Conservation (phyloP, 2,888 invertebrate species). For the Cheilosia soror region DNA sequence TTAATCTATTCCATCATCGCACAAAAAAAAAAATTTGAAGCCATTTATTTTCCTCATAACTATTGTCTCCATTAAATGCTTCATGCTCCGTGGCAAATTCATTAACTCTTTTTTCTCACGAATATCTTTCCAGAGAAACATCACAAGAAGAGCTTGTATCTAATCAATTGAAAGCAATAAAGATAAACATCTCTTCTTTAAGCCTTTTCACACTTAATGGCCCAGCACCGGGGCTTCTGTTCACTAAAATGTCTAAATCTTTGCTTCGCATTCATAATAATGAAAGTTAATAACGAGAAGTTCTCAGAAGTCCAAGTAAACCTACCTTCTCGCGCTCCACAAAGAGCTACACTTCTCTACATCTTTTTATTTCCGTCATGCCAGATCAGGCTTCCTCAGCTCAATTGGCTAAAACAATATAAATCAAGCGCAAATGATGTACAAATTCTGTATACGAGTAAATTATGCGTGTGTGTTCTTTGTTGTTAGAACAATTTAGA, state of each 20-base stretch:
- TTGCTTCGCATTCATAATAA: slow-evolving; percentile 8
- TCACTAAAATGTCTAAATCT: slow-evolving; percentile 26
- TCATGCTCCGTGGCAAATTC: slow-evolving; percentile 26
- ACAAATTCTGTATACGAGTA: slow-evolving; percentile 15
- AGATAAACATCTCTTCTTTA: slow-evolving; percentile 27
- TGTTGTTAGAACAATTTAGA: slow-evolving; percentile 34
- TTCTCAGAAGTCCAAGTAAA: slow-evolving; percentile 26
- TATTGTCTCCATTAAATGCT: slow-evolving; percentile 1
- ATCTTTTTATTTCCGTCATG: slow-evolving; percentile 51
- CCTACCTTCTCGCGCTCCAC: slow-evolving; percentile 19
- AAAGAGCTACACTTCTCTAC: background rate
- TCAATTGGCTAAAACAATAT: slow-evolving; percentile 48
- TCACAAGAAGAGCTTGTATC: slow-evolving; percentile 23
- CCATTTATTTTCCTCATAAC: background rate
- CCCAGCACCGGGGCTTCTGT: slow-evolving; percentile 37
- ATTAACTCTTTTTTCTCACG: slow-evolving; percentile 53
- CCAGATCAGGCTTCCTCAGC: slow-evolving; percentile 19
- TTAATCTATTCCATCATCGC: background rate
- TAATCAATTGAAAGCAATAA: slow-evolving; percentile 59
- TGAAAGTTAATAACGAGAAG: slow-evolving; percentile 14
- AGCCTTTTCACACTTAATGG: slow-evolving; percentile 59
- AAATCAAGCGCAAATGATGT: slow-evolving; percentile 47
- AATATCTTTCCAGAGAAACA: slow-evolving; percentile 21
- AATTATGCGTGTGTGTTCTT: slow-evolving; percentile 54
- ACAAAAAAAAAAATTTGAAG: background rate